These are phyloP conservation scores for Apis cerana DNA, from an alignment of 1,140 invertebrate genomes.

Conservation along the genomic window DNA sequence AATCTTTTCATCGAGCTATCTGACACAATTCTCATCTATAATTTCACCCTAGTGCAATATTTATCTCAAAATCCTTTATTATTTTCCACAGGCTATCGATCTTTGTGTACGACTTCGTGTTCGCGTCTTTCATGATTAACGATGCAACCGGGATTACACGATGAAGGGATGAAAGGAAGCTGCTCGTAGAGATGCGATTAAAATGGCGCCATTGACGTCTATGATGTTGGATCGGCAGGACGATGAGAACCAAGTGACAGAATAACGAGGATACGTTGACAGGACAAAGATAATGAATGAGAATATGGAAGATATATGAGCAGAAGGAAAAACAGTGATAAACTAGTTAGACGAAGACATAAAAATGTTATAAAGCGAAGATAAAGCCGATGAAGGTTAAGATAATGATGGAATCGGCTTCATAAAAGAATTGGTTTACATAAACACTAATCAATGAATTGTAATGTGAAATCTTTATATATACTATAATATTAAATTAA, in stretches of 20 bases:
- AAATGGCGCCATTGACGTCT: conserved; percentile 26
- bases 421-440: background rate
- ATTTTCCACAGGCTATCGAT: background rate
- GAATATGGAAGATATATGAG: conserved; percentile 5
- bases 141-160: conserved; percentile 24
- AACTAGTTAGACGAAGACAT: background rate
- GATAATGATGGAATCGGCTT: background rate
- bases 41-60: conserved; percentile 2
- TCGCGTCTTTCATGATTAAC: conserved; percentile 35
- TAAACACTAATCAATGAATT: background rate
- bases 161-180: conserved; percentile 14
- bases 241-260: conserved; percentile 14
- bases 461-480: background rate
- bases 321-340: background rate
- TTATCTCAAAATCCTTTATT: conserved; percentile 17
- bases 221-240: conserved; percentile 4
- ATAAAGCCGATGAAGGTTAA: background rate
- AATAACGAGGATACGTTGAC: conserved; percentile 17
- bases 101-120: conserved; percentile 30
- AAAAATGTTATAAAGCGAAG: conserved; percentile 8
- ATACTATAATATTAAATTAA: background rate
- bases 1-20: background rate
- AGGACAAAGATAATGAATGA: conserved; percentile 18
- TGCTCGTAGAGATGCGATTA: conserved; percentile 21
- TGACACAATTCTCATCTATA: background rate